Percentiles rank a stretch among this genome's conserved stretches.
phyloP scores from a whole-genome alignment of 2,113 vertebrate genomes.

The Piprites chloris region DNA sequence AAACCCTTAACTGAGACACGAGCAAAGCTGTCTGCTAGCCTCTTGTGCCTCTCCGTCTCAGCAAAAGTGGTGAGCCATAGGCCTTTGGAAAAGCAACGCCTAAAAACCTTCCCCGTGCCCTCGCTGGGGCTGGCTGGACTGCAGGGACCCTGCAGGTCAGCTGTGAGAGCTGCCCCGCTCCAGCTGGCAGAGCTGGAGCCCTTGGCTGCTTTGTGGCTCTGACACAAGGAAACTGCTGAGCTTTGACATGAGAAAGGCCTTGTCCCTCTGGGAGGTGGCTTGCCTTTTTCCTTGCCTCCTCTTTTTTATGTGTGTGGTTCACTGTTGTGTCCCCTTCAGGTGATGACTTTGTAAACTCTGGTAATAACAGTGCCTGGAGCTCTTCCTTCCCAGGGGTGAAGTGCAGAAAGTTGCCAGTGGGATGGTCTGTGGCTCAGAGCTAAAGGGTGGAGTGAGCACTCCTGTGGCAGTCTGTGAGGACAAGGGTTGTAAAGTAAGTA shows the following conservation, averaged over 20 bases:
- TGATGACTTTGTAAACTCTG: neutral
- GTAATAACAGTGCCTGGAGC: neutral
- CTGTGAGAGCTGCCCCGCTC: neutral
- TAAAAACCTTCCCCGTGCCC: neutral
- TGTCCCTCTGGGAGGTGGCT: neutral
- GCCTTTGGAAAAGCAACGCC: neutral
- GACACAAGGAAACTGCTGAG: neutral
- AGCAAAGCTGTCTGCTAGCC: neutral
- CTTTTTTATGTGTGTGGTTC: neutral
- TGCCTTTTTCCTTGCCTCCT: neutral
- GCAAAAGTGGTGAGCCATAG: neutral
- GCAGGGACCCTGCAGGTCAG: fast-evolving
- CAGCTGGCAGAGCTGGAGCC: neutral
- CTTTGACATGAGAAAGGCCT: neutral
- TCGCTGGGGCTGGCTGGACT: fast-evolving
- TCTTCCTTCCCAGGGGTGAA: neutral
- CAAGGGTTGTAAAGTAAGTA: neutral
- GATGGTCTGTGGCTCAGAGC: neutral
- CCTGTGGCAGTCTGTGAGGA: fast-evolving
- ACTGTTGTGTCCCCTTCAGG: neutral
- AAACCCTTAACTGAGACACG: neutral
- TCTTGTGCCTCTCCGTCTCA: neutral
- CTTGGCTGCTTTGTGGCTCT: neutral
- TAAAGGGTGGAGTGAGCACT: neutral
- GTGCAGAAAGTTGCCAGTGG: neutral